Percentiles rank a stretch among this genome's conserved stretches.
phyloP scores from a whole-genome alignment of 2,113 vertebrate genomes.

The Physeter macrocephalus region DNA sequence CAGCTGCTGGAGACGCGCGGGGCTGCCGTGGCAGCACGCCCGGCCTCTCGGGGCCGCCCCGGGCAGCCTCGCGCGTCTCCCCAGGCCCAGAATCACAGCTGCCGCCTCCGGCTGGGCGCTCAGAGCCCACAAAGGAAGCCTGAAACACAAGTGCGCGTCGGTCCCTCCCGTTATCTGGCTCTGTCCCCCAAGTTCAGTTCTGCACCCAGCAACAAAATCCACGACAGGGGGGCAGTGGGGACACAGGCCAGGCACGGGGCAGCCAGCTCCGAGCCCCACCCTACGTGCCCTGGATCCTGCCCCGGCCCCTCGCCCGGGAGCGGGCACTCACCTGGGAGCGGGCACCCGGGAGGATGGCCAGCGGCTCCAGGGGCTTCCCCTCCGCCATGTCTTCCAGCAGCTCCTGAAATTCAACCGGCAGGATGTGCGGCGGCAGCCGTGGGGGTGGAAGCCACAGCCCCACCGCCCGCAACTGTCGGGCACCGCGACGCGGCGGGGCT shows the following conservation, averaged over 20 bases:
- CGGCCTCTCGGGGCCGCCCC: fast-evolving
- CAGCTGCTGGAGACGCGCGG: neutral
- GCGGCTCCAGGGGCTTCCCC: constrained; percentile 71
- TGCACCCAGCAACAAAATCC: neutral
- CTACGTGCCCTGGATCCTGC: fast-evolving
- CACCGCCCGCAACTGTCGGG: fast-evolving
- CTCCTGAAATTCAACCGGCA: constrained; percentile 58
- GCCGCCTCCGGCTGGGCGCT: neutral
- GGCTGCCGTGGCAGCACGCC: fast-evolving
- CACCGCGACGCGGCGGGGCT: fast-evolving
- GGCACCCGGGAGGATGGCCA: constrained; percentile 43
- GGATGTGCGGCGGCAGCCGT: fast-evolving
- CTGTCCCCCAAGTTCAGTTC: neutral
- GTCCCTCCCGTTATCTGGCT: neutral
- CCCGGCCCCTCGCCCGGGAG: neutral
- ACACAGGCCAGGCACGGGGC: neutral
- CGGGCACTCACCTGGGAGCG: constrained; percentile 36
- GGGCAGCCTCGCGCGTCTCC: fast-evolving
- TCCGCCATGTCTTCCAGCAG: constrained; percentile 83
- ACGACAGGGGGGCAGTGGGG: fast-evolving
- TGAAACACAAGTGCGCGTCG: neutral
- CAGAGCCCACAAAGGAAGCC: neutral
- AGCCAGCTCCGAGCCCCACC: neutral
- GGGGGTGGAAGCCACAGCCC: neutral
- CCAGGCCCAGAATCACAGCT: neutral